phyloP scores from a whole-genome alignment of 2,797 vertebrate species.

The Hemibagrus guttatus region DNA sequence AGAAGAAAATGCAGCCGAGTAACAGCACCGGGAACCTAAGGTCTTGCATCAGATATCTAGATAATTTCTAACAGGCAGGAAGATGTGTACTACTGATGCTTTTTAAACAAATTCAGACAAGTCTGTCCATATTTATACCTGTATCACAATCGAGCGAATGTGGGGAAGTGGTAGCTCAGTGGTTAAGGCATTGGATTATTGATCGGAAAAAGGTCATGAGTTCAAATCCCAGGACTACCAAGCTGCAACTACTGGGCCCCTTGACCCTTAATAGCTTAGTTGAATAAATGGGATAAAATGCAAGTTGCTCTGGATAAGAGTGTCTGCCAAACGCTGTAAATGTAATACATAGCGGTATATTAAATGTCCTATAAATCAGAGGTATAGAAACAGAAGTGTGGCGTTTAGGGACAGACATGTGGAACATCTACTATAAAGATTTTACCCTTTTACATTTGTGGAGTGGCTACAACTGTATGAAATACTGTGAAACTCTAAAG shows the following conservation, averaged over 20 bases:
- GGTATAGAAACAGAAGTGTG: neutral
- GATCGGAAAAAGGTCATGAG: too few species aligned
- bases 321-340: too few species aligned
- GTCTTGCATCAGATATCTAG: slow-evolving; percentile 43
- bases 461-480: neutral
- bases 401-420: neutral
- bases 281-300: too few species aligned
- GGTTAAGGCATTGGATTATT: too few species aligned
- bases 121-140: neutral
- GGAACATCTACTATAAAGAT: neutral
- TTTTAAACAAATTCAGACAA: neutral
- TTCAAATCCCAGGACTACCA: too few species aligned
- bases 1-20: slow-evolving; percentile 55
- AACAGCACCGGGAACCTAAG: slow-evolving; percentile 67
- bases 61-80: neutral
- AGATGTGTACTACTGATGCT: neutral
- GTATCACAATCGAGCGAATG: neutral
- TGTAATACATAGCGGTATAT: neutral
- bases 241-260: too few species aligned
- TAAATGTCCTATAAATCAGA: neutral
- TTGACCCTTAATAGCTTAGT: too few species aligned
- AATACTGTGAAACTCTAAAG: neutral
- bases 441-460: neutral
- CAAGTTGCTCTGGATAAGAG: too few species aligned
- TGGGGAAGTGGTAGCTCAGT: too few species aligned